Conservation (phyloP, 2,888 invertebrate genomes). For the Rutpela maculata region DNA sequence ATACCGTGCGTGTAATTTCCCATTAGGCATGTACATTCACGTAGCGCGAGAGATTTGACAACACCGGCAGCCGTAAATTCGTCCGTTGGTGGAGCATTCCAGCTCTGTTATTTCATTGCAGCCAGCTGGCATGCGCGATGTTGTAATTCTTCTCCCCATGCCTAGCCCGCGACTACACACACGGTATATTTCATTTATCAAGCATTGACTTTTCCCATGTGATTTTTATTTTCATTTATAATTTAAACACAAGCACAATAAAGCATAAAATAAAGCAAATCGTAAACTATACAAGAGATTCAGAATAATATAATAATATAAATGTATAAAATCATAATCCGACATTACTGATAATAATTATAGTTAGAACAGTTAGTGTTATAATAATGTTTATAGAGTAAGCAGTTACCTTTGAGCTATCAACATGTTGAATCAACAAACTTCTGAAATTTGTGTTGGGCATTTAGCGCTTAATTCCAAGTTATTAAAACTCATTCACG, state of each 20-base stretch:
- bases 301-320: not conserved
- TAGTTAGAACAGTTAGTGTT: not conserved
- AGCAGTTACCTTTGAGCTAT: conserved; percentile 7
- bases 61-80: no score
- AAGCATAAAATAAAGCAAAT: no score
- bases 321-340: not conserved
- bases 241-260: no score
- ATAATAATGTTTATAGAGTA: conserved; percentile 18
- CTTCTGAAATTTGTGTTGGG: not conserved
- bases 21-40: no score
- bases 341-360: conserved; percentile 5
- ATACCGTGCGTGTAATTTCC: no score
- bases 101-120: no score
- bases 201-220: not conserved
- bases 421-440: conserved; percentile 22
- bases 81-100: no score
- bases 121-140: no score
- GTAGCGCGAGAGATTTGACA: no score
- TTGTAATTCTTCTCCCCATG: no score
- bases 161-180: no score
- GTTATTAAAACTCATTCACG: not conserved
- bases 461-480: not conserved
- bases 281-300: no score
- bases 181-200: not conserved
- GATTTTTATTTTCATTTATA: not conserved